phyloP scores from a whole-genome alignment of 1,140 invertebrate genomes.

The Globodera ellingtonae region DNA sequence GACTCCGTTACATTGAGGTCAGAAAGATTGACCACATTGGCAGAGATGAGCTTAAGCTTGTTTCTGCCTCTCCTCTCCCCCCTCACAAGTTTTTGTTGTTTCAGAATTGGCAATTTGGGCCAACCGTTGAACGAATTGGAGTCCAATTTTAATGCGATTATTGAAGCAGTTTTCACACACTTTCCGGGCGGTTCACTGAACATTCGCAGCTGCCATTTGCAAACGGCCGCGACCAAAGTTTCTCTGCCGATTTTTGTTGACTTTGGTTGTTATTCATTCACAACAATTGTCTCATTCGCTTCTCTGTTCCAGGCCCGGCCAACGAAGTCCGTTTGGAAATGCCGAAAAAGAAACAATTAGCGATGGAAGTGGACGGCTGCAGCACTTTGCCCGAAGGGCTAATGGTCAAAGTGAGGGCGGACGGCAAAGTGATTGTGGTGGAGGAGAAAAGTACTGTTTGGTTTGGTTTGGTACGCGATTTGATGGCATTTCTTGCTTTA shows the following conservation, averaged over 20 bases:
- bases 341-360: conserved; percentile 25
- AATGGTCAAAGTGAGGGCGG: conserved; percentile 37
- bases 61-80: not conserved
- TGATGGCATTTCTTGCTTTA: not conserved
- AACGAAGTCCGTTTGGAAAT: conserved; percentile 37
- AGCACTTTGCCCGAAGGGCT: conserved; percentile 52
- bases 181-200: conserved; percentile 46
- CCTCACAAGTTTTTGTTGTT: conserved; percentile 16
- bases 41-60: conserved; percentile 23
- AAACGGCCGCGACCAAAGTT: conserved; percentile 12
- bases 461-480: not conserved
- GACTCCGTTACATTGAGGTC: conserved; percentile 14
- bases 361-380: conserved; percentile 42
- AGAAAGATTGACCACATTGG: not conserved
- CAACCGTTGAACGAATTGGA: conserved; percentile 33
- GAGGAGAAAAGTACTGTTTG: conserved; percentile 34
- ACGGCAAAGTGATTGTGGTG: conserved; percentile 46
- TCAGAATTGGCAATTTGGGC: conserved; percentile 44
- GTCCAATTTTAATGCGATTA: conserved; percentile 33
- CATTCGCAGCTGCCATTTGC: conserved; percentile 32
- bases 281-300: not conserved
- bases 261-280: conserved; percentile 32
- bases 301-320: conserved; percentile 30
- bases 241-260: conserved; percentile 49
- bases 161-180: conserved; percentile 28